Percentiles rank a stretch among this genome's conserved stretches.
Conservation (phyloP, 2,888 invertebrate genomes). For the Portevinia maculata region DNA sequence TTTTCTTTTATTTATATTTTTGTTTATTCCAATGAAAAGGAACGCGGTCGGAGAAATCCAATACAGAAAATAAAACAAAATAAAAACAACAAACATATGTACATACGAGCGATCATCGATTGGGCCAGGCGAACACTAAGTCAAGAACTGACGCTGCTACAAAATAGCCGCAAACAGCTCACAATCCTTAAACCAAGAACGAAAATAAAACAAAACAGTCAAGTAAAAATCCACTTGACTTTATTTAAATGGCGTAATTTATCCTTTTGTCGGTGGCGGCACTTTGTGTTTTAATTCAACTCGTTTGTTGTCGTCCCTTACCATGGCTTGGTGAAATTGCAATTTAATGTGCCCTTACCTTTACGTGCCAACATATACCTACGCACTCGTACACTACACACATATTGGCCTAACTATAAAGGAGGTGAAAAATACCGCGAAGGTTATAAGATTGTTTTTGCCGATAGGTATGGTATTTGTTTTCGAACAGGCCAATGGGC, state of each 20-base stretch:
- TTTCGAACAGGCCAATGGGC: conserved; percentile 40
- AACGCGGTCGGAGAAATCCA: conserved; percentile 54
- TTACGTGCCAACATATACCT: conserved; percentile 48
- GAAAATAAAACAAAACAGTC: conserved; percentile 35
- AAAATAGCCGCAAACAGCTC: conserved; percentile 34
- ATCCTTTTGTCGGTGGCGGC: conserved; percentile 76
- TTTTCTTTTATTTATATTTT: conserved; percentile 53
- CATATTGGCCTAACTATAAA: conserved; percentile 21
- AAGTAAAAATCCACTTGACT: conserved; percentile 73
- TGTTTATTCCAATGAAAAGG: conserved; percentile 61
- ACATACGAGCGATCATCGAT: conserved; percentile 58
- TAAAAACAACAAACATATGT: conserved; percentile 28
- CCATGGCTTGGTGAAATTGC: conserved; percentile 69
- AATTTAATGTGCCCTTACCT: conserved; percentile 74
- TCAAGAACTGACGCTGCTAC: conserved; percentile 32
- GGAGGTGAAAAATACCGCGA: conserved; percentile 72
- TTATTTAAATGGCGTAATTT: conserved; percentile 76
- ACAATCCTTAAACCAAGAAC: conserved; percentile 40
- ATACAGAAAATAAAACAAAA: conserved; percentile 35
- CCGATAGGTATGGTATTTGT: conserved; percentile 72
- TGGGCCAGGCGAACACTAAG: conserved; percentile 53
- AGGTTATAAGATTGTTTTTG: conserved; percentile 62
- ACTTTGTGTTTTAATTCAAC: conserved; percentile 71
- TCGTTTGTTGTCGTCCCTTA: conserved; percentile 65
- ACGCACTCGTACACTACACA: background rate